These are phyloP conservation scores for Trinorchestia longiramus DNA, from an alignment of 1,140 invertebrate species.

Conservation along the genomic window DNA sequence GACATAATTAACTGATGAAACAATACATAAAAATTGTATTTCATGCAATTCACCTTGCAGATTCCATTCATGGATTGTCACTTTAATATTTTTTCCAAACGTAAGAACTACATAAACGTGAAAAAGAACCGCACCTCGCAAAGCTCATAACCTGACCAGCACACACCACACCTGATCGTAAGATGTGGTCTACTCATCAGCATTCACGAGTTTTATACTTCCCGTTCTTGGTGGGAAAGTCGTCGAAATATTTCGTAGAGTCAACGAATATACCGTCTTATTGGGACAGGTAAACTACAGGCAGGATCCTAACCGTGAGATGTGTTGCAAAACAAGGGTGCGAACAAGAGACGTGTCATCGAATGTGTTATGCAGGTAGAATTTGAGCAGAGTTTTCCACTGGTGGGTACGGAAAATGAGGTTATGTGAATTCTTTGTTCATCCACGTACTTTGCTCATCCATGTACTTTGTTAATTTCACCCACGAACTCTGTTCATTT, in stretches of 20 bases:
- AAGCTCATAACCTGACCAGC: neutral
- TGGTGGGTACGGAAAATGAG: neutral
- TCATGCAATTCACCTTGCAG: too few species aligned
- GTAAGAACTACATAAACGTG: too few species aligned
- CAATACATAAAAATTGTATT: too few species aligned
- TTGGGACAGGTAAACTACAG: neutral
- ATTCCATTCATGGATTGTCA: too few species aligned
- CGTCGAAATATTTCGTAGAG: neutral
- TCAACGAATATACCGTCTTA: neutral
- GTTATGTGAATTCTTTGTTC: too few species aligned
- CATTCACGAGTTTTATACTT: neutral
- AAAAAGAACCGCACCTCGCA: neutral
- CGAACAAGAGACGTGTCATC: neutral
- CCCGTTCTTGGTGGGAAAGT: neutral
- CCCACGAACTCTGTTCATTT: too few species aligned
- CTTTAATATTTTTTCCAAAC: too few species aligned
- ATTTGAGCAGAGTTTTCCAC: neutral
- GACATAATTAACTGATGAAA: too few species aligned
- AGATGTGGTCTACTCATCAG: neutral
- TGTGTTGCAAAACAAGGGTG: neutral
- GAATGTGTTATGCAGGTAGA: neutral
- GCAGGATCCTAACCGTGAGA: neutral
- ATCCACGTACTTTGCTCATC: too few species aligned
- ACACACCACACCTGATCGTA: neutral
- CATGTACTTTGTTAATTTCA: too few species aligned